phyloP scores from a whole-genome alignment of 2,888 invertebrate genomes.

The Hoplodrina ambigua region DNA sequence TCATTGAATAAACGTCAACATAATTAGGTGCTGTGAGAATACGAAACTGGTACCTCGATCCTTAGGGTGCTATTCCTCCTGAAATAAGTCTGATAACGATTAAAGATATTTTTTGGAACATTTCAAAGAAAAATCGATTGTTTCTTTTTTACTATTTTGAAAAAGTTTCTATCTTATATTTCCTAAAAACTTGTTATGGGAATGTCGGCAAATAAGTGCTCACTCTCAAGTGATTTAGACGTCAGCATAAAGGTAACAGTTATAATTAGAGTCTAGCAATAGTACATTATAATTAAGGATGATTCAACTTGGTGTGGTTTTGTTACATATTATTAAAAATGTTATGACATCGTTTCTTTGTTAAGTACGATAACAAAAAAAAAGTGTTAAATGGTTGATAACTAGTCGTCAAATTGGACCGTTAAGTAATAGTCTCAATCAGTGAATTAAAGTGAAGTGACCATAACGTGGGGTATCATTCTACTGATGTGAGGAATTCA shows the following conservation, averaged over 20 bases:
- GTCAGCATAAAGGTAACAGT: slow-evolving; percentile 37
- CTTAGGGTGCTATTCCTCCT: too few relatives aligned
- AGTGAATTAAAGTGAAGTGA: too few relatives aligned
- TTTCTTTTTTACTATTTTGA: too few relatives aligned
- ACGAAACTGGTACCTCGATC: not conserved
- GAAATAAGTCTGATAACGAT: too few relatives aligned
- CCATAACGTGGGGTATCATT: too few relatives aligned
- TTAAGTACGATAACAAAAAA: not conserved
- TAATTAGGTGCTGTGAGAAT: not conserved
- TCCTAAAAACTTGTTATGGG: not conserved
- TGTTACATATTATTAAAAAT: slow-evolving; percentile 10
- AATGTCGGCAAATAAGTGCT: slow-evolving; percentile 7
- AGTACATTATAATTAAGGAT: slow-evolving; percentile 36
- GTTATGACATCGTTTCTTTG: not conserved
- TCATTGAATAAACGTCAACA: not conserved
- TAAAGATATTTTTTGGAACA: too few relatives aligned
- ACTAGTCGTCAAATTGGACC: too few relatives aligned
- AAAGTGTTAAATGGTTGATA: not conserved
- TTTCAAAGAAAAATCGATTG: too few relatives aligned
- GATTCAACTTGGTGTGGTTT: slow-evolving; percentile 24
- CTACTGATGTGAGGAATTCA: too few relatives aligned
- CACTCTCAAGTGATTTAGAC: slow-evolving; percentile 14
- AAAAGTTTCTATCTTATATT: not conserved
- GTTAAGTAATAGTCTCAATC: too few relatives aligned
- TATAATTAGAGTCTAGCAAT: slow-evolving; percentile 33